phyloP scores from a whole-genome alignment of 1,140 invertebrate species.

The Drosophila subobscura region DNA sequence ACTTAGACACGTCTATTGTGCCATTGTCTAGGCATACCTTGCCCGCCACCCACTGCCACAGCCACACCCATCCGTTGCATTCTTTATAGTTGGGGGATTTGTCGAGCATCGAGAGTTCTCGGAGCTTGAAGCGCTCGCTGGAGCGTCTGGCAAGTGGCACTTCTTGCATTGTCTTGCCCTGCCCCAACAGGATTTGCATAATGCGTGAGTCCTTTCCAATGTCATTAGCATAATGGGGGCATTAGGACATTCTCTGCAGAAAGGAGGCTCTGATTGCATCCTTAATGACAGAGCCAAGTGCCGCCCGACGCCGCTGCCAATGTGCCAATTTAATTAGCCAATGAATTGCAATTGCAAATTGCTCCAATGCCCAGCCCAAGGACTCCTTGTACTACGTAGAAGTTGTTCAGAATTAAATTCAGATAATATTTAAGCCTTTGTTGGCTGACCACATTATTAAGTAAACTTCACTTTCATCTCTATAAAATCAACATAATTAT shows the following conservation, averaged over 20 bases:
- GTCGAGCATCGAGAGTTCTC: conserved; percentile 47
- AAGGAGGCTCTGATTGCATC: conserved; percentile 61
- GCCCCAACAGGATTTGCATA: conserved; percentile 27
- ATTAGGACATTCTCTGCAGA: conserved; percentile 55
- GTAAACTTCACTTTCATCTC: conserved; percentile 49
- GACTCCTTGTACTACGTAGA: too few relatives aligned
- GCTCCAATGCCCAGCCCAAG: conserved; percentile 7
- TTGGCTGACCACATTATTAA: conserved; percentile 12
- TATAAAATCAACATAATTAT: conserved; percentile 79
- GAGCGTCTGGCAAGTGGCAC: not conserved
- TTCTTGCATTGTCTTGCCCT: conserved; percentile 36
- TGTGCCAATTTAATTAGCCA: conserved; percentile 72
- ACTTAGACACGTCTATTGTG: conserved; percentile 75
- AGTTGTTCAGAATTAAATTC: not conserved
- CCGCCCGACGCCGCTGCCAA: conserved; percentile 26
- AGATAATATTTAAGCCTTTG: not conserved
- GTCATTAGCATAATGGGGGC: conserved; percentile 80
- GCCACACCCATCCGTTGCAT: conserved; percentile 18
- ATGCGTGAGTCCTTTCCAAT: conserved; percentile 53
- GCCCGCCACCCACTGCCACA: too few relatives aligned
- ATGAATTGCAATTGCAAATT: conserved; percentile 53
- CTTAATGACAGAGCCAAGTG: conserved; percentile 55
- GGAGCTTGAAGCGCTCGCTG: not conserved
- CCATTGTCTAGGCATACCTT: conserved; percentile 56
- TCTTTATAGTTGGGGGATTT: conserved; percentile 56